Percentiles rank a stretch among this genome's conserved stretches.
phyloP scores from a whole-genome alignment of 1,140 invertebrate species.

The Caligus rogercresseyi region DNA sequence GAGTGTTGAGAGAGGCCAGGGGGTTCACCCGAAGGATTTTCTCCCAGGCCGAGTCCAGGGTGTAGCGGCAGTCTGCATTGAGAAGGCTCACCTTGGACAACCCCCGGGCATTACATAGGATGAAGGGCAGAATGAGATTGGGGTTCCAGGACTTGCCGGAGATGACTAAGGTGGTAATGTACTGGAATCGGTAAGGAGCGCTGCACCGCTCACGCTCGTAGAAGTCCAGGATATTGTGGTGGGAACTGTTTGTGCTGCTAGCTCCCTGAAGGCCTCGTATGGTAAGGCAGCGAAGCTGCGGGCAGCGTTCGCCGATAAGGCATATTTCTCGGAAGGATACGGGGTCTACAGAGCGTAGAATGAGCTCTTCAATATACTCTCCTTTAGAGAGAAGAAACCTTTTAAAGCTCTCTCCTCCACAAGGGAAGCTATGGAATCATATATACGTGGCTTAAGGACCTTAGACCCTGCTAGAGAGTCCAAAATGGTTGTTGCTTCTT shows the following conservation, averaged over 20 bases:
- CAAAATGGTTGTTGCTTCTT: not conserved
- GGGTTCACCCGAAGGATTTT: not conserved
- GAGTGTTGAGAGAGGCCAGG: not conserved
- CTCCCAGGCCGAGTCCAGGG: not conserved
- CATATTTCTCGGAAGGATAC: not conserved
- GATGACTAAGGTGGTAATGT: conserved; percentile 1
- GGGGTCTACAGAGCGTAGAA: not conserved
- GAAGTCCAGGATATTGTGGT: not conserved
- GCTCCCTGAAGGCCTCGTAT: not conserved
- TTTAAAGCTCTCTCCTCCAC: not conserved
- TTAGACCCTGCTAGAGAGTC: not conserved
- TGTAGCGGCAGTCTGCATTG: not conserved
- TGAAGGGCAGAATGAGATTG: conserved; percentile 7
- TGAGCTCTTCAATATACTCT: not conserved
- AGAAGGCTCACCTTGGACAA: conserved; percentile 3
- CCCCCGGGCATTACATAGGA: not conserved
- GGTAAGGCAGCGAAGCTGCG: not conserved
- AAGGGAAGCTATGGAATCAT: not conserved
- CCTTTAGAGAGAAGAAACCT: not conserved
- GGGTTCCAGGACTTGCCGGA: conserved; percentile 8
- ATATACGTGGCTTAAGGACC: not conserved
- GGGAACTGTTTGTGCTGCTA: too few species aligned
- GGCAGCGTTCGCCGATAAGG: not conserved
- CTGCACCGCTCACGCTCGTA: not conserved
- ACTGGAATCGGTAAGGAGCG: not conserved